Evolutionary conservation across 1,140 invertebrate species (phyloP), one percentile per base, ranked within the genome.

Genomic region (Hylaeus volcanicus): DNA sequence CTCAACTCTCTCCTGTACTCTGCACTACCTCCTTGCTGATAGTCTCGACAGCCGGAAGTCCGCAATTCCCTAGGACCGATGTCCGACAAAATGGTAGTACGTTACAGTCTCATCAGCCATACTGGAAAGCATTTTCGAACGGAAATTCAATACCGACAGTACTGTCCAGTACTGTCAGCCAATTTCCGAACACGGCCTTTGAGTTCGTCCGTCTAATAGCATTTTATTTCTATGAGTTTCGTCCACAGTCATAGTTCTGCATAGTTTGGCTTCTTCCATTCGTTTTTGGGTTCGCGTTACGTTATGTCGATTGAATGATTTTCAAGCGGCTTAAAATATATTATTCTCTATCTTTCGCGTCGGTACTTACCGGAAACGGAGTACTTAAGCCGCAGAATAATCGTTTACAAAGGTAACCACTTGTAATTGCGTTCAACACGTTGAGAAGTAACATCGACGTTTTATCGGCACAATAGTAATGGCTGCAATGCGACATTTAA

Each of bases 401-500:
- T 68, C 51, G 48, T 66, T 63, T 12, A 66, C 45, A 12, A 71
- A 73, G 81, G 81, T 82, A 79, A 79, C 48, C 60, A 45, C 15
- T 43, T 41, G 3, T 26, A 51, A 48, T 56, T 48, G 56, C 9
- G 12, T 51, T 63, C 4, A 51, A 53, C 0, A 43, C 9, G 14
- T 39, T 43, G 41, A 53, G 9, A n/a, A 56, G 55, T 26, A 56
- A 64, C 39, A 9, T 41, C 58, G 14, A 80, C 60, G 43, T 73
- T 65, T 75, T 70, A 76, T 65, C 60, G 61, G 53, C n/a, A 51
- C 4, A 43, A 83, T 74, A 76, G 78, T 60, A 86, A 86, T 86
- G 85, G 85, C 85, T 86, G 85, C 85, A 86, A 77, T 53, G 56
- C 55, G 81, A 86, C 81, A 64, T 73, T 72, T 39, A 61, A 68